Evolutionary conservation across 2,888 invertebrate species (phyloP).

Genomic region (Mechanitis mazaeus): DNA sequence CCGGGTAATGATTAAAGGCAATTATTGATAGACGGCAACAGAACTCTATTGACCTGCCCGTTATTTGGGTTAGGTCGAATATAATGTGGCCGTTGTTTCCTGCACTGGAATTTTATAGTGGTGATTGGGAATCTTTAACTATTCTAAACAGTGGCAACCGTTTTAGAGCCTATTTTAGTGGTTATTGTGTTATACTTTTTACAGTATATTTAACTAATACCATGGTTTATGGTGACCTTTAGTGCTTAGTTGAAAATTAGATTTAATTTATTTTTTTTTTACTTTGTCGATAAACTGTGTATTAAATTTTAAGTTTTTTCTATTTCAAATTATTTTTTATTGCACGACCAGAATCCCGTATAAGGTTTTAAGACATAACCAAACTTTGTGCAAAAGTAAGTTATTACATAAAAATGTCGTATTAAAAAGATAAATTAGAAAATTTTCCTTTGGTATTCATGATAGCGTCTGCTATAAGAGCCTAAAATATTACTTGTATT

Average conservation of each 20-base stretch:
- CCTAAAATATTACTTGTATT: constrained; percentile 17
- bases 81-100: not conserved
- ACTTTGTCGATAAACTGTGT: too few species aligned
- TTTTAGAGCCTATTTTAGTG: too few species aligned
- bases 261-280: too few species aligned
- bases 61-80: constrained; percentile 5
- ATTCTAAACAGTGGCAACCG: too few species aligned
- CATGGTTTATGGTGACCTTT: too few species aligned
- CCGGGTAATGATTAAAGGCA: constrained; percentile 46
- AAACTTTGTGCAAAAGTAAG: constrained; percentile 26
- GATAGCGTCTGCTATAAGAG: constrained; percentile 20
- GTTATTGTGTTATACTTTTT: too few species aligned
- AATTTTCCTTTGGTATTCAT: constrained; percentile 15
- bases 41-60: constrained; percentile 8
- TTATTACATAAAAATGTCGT: constrained; percentile 26
- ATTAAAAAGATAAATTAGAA: constrained; percentile 27
- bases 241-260: too few species aligned
- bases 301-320: too few species aligned
- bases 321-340: not conserved
- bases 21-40: constrained; percentile 41
- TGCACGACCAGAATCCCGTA: constrained; percentile 6
- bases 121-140: not conserved
- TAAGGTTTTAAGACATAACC: constrained; percentile 19
- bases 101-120: constrained; percentile 1
- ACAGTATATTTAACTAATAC: too few species aligned